Evolutionary conservation across 2,888 invertebrate genomes (phyloP).

Genomic region (Mythimna pallens): DNA sequence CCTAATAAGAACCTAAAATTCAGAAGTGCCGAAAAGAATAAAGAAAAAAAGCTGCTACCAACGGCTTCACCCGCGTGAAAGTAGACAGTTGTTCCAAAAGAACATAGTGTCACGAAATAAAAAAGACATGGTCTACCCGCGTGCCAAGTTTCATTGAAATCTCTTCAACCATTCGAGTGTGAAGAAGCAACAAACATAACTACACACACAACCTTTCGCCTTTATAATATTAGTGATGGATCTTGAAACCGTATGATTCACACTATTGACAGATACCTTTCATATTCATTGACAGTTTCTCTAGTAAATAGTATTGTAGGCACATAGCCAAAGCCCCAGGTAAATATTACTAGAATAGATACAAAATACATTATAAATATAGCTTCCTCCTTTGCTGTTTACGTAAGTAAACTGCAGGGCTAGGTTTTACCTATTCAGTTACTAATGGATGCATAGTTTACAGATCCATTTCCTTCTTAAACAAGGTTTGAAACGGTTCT

Average conservation of each 20-base stretch:
- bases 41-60: not conserved
- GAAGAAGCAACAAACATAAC: too few relatives aligned
- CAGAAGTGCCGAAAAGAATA: not conserved
- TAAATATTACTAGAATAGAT: slow-evolving; percentile 22
- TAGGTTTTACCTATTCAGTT: slow-evolving; percentile 25
- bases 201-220: too few relatives aligned
- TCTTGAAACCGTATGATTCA: not conserved
- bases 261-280: slow-evolving; percentile 7
- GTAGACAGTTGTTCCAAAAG: too few relatives aligned
- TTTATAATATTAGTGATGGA: too few relatives aligned
- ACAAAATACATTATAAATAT: slow-evolving; percentile 19
- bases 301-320: slow-evolving; percentile 27
- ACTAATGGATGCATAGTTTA: slow-evolving; percentile 43
- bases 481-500: slow-evolving; percentile 19
- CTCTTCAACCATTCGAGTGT: too few relatives aligned
- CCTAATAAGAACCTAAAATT: not conserved
- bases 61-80: too few relatives aligned
- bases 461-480: slow-evolving; percentile 44
- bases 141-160: too few relatives aligned
- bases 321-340: slow-evolving; percentile 15
- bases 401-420: slow-evolving; percentile 28
- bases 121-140: too few relatives aligned
- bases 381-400: slow-evolving; percentile 28
- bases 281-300: not conserved
- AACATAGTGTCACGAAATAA: too few relatives aligned